Conservation (phyloP, 2,888 invertebrate genomes). For the Tricholauxania praeusta region DNA sequence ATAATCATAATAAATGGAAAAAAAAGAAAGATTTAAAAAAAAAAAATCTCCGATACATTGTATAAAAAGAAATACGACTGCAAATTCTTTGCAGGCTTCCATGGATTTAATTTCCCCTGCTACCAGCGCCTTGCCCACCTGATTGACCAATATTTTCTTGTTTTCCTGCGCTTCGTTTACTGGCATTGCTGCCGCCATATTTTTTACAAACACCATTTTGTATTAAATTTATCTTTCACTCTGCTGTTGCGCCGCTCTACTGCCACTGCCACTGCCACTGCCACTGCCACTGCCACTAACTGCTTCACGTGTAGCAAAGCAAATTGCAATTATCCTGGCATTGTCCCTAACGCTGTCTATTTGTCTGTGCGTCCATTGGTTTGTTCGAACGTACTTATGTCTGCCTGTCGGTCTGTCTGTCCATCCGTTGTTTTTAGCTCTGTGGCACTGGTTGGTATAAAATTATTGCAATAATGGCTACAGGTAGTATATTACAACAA, state of each 20-base stretch:
- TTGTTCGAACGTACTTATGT: too few relatives aligned
- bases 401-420: too few relatives aligned
- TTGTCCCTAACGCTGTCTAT: constrained; percentile 16
- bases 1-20: constrained; percentile 6
- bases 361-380: too few relatives aligned
- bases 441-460: background rate
- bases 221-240: constrained; percentile 18
- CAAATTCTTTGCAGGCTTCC: background rate
- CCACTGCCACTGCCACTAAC: too few relatives aligned
- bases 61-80: background rate
- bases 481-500: background rate
- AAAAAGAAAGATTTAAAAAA: background rate
- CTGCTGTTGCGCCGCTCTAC: too few relatives aligned
- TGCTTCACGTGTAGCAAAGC: background rate
- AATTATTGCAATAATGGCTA: constrained; percentile 1
- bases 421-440: too few relatives aligned
- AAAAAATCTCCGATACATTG: background rate
- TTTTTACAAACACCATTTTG: background rate
- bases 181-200: background rate
- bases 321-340: constrained; percentile 23
- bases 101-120: too few relatives aligned
- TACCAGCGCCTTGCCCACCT: too few relatives aligned
- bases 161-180: background rate
- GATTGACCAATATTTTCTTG: background rate
- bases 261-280: too few relatives aligned